Percentiles rank a stretch among this genome's conserved stretches.
Conservation (phyloP, 2,888 invertebrate species). For the Cantharis flavilabris region DNA sequence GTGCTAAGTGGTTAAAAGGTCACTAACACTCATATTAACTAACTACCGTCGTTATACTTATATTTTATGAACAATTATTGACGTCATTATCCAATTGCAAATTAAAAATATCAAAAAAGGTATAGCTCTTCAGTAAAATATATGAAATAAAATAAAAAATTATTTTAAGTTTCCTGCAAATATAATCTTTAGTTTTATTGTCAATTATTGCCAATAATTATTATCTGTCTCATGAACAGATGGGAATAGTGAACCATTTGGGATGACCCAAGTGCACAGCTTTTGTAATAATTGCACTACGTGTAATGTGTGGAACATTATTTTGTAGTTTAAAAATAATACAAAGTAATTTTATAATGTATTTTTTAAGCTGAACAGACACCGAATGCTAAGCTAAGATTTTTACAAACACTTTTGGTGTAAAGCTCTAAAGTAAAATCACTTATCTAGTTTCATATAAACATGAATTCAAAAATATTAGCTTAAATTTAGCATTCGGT, state of each 20-base stretch:
- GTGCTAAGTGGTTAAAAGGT: slow-evolving; percentile 42
- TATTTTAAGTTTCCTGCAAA: not conserved
- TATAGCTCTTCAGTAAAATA: not conserved
- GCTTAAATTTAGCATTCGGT: too few species aligned
- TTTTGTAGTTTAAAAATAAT: not conserved
- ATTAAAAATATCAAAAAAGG: slow-evolving; percentile 27
- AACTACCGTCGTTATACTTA: slow-evolving; percentile 36
- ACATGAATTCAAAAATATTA: too few species aligned
- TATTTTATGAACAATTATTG: slow-evolving; percentile 37
- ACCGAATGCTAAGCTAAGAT: too few species aligned
- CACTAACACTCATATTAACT: slow-evolving; percentile 40
- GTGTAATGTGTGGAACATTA: too few species aligned
- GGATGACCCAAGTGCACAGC: not conserved
- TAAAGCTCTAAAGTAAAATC: too few species aligned
- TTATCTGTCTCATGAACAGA: not conserved
- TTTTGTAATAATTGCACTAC: not conserved
- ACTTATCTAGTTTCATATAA: too few species aligned
- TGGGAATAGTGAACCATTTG: not conserved
- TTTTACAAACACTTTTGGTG: too few species aligned
- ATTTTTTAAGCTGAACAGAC: too few species aligned
- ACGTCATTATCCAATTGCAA: slow-evolving; percentile 40
- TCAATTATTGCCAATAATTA: not conserved
- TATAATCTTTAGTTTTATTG: not conserved
- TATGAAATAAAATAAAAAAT: not conserved
- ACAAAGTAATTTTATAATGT: not conserved